Percentiles rank a stretch among this genome's conserved stretches.
Conservation (phyloP, 2,888 invertebrate genomes). For the Meandrusa payeni region DNA sequence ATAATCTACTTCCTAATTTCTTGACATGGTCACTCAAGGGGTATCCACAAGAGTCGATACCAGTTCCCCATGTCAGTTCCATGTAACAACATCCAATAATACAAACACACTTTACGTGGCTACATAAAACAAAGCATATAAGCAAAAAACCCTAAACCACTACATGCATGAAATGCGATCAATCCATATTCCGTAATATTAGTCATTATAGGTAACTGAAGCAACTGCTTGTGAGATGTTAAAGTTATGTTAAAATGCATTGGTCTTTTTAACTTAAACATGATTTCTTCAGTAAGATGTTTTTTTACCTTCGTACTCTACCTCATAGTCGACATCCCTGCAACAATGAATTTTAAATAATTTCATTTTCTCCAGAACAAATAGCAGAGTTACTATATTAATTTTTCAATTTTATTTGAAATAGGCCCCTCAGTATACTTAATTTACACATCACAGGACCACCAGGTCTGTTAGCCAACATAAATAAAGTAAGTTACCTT, state of each 20-base stretch:
- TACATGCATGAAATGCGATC: conserved; percentile 95
- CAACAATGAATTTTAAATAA: conserved; percentile 32
- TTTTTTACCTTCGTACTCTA: conserved; percentile 77
- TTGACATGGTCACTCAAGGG: conserved; percentile 86
- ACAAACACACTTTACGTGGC: conserved; percentile 86
- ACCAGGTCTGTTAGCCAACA: no score
- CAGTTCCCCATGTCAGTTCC: conserved; percentile 84
- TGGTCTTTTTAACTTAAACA: conserved; percentile 60
- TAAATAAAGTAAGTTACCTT: no score
- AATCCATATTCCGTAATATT: conserved; percentile 82
- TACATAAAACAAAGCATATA: conserved; percentile 84
- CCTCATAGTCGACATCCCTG: conserved; percentile 83
- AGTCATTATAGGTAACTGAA: conserved; percentile 41
- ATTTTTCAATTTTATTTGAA: no score
- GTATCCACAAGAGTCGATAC: conserved; percentile 75
- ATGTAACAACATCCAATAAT: conserved; percentile 96
- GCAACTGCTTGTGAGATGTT: conserved; percentile 57
- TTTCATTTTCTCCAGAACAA: no score
- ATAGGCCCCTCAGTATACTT: no score
- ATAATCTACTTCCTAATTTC: conserved; percentile 66
- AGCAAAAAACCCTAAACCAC: conserved; percentile 91
- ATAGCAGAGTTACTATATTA: no score
- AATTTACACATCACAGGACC: no score
- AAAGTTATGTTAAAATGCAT: conserved; percentile 79
- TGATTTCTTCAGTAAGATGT: conserved; percentile 51